Base-by-base conservation (phyloP, 2,888 invertebrate genomes). In the Caenorhabditis uteleia region DNA sequence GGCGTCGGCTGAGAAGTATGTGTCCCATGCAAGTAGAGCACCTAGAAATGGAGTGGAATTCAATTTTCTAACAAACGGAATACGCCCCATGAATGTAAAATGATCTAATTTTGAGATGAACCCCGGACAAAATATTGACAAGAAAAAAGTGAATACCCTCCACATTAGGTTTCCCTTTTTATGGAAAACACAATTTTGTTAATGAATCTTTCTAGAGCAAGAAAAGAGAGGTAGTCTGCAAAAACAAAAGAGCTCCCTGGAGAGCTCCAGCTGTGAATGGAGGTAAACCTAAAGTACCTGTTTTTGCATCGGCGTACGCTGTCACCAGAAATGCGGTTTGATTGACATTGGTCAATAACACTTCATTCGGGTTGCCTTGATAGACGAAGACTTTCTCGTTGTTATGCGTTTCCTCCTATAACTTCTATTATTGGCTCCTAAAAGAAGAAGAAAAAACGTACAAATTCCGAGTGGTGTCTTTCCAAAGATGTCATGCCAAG, bases 1-100 rank as follows among this genome's bases (percentile, higher is more conserved):
- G 31, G 50, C 33, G 16, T 67, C 64, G 2, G 61, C 46, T n/a
- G 67, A 58, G 61, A 71, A 71, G 31, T 66, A 71, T 18, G 71
- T 71, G 44, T 71, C 68, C 68, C 68, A 71, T 10, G 68, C 71
- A 29, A 71, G 59, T 21, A 71, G 64, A 40, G 64, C 62, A 23
- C 71, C 69, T 69, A 56, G 56, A 61, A 58, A 39, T 33, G 49
- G 31, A 45, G 36, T 27, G n/a, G 33, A 45, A 45, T 34, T 21
- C 45, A 45, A 48, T 29, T 45, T 31, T 44, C 44, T 33, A 43
- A n/a, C n/a, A n/a, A n/a, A n/a, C 33, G 33, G 14, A 33, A 12
- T 12, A 33, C 12, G 33, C 10, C 33, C 33, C 33, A 14, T 40
- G 10, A 40, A 40, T 12, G 14, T 10, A 10, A n/a, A 12, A 10